phyloP scores from a whole-genome alignment of 1,140 invertebrate genomes.

The Orussus abietinus region DNA sequence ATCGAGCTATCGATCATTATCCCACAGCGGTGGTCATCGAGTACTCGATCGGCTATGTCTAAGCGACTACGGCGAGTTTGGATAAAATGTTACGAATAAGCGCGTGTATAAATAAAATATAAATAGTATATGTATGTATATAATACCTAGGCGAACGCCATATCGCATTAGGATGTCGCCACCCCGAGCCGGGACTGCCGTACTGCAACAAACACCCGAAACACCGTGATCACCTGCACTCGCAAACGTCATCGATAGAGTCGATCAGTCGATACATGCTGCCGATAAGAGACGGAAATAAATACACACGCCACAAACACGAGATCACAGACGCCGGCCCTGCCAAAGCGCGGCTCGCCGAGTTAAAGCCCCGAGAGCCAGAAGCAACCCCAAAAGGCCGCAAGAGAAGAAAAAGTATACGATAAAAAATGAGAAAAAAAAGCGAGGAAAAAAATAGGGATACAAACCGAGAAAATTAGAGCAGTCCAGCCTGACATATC shows the following conservation, averaged over 20 bases:
- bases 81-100: slow-evolving; percentile 13
- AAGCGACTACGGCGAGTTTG: not conserved
- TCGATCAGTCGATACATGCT: no score
- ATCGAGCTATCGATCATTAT: no score
- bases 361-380: no score
- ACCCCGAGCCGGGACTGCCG: slow-evolving; percentile 52
- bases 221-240: slow-evolving; percentile 37
- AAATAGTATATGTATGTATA: slow-evolving; percentile 19
- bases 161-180: slow-evolving; percentile 48
- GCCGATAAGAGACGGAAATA: no score
- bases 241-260: slow-evolving; percentile 17
- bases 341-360: no score
- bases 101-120: slow-evolving; percentile 24
- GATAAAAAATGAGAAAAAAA: slow-evolving; percentile 2
- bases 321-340: no score
- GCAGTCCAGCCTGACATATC: no score
- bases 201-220: slow-evolving; percentile 50
- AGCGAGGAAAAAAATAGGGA: slow-evolving; percentile 9
- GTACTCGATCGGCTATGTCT: no score
- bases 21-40: no score
- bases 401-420: not conserved
- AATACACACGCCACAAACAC: no score
- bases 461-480: no score
- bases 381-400: no score
- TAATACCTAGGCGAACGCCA: slow-evolving; percentile 48